Conservation (phyloP, 2,888 invertebrate species). For the Aphidius colemani region DNA sequence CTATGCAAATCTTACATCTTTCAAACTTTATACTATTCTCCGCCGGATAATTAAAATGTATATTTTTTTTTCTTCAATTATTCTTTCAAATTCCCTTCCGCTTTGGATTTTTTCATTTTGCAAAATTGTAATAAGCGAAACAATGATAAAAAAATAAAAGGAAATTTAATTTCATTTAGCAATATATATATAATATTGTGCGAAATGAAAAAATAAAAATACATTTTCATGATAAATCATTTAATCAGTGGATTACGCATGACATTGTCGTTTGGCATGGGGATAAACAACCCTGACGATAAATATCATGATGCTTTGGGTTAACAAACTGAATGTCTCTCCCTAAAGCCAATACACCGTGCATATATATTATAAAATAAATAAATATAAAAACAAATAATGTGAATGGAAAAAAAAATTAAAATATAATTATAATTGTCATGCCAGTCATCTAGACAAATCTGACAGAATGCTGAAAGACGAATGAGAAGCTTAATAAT, state of each 20-base stretch:
- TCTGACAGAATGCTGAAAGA: conserved; percentile 13
- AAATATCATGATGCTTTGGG: neutral
- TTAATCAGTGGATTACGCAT: no score
- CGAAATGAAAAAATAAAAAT: no score
- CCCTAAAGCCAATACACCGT: no score
- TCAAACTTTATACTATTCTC: conserved; percentile 46
- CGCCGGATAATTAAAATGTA: conserved; percentile 55
- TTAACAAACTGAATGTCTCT: neutral
- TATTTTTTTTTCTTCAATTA: conserved; percentile 37
- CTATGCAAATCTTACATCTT: conserved; percentile 52
- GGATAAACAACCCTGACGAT: no score
- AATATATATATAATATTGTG: no score
- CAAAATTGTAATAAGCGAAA: no score
- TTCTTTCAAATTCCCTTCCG: conserved; percentile 38
- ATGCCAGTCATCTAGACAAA: conserved; percentile 17
- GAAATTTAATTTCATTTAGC: no score
- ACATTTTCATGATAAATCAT: neutral
- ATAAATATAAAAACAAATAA: neutral
- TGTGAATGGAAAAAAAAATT: neutral
- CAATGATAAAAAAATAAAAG: no score
- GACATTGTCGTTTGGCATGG: neutral
- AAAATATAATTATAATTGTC: neutral
- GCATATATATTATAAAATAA: neutral
- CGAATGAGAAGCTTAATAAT: conserved; percentile 18
- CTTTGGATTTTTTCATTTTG: neutral